Evolutionary conservation across 2,888 invertebrate species (phyloP).

Genomic region (Anaspis maculata): DNA sequence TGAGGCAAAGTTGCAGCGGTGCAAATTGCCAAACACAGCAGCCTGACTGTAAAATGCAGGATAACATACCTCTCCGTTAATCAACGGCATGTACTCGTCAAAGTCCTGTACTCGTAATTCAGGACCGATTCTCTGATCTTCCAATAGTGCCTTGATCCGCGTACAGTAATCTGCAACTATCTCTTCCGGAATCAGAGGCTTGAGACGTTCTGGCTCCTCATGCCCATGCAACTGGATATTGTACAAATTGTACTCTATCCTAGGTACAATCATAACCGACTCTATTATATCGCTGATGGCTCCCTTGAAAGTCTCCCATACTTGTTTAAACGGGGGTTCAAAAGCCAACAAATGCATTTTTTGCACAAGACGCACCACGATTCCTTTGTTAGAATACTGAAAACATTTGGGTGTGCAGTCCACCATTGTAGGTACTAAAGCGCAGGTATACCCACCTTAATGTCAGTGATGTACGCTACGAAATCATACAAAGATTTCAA

Average conservation of each 20-base stretch:
- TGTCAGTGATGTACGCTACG: conserved; percentile 67
- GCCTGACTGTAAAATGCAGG: no score
- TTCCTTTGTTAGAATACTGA: conserved; percentile 62
- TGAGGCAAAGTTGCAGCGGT: conserved; percentile 1
- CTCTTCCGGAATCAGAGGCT: conserved; percentile 71
- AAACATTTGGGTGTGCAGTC: no score
- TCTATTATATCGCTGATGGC: conserved; percentile 68
- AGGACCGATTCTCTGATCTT: conserved; percentile 65
- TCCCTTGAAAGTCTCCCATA: conserved; percentile 59
- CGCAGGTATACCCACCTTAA: conserved; percentile 64
- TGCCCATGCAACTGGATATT: no score
- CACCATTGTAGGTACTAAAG: no score
- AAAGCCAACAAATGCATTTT: conserved; percentile 57
- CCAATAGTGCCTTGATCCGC: conserved; percentile 54
- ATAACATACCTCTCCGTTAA: conserved; percentile 53
- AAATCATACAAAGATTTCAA: conserved; percentile 72
- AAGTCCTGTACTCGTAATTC: conserved; percentile 68
- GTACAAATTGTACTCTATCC: conserved; percentile 58
- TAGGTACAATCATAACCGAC: conserved; percentile 62
- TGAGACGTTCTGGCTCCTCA: conserved; percentile 24
- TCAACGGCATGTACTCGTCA: conserved; percentile 67
- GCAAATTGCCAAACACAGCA: no score
- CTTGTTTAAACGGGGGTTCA: conserved; percentile 67
- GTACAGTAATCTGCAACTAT: conserved; percentile 56
- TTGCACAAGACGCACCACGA: conserved; percentile 53